Evolutionary conservation across 2,888 invertebrate species (phyloP), one percentile per base, ranked within the genome.

Genomic region (Lasioglossum vierecki): DNA sequence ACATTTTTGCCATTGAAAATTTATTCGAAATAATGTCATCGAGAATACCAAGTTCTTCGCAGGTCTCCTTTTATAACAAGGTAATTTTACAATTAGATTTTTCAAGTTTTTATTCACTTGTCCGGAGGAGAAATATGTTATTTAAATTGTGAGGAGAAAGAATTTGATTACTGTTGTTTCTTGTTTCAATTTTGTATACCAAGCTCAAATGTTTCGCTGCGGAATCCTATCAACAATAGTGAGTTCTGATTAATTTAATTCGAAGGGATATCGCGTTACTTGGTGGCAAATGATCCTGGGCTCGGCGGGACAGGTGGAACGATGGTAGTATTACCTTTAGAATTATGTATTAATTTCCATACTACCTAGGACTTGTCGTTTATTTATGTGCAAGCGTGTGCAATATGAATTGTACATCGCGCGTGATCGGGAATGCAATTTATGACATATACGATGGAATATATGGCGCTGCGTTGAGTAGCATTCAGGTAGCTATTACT

Each of bases 311-410:
- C 41, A 30, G 22, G 13, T n/a, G 26, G 30, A 72, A 76, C 26
- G 71, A 68, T 70, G 70, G 70, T 13, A 39, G 18, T 53, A 63
- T 76, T 82, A 63, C 35, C 35, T 76, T 57, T 46, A 18, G n/a
- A 83, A 78, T 83, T 70, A 53, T 39, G 49, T 63, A 76, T 82
- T 82, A 76, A 83, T 72, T 82, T 60, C 39, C 71, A 70, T 63
- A 53, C 49, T 49, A 49, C 44, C 44, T 13, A 63, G 60, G 30
- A 11, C 39, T n/a, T n/a, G 57, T 60, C 39, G 60, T 77, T 35
- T 46, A 75, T 83, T 78, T 71, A 77, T 6, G 49, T 60, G 77
- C 35, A 13, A 49, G 22, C 26, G 22, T 18, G 53, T 15, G 53
- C 49, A 71, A 84, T 75, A 75, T 44, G 78, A 26, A 78, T 73